Percentiles rank a stretch among this genome's conserved stretches.
These are phyloP conservation scores for Muscicapa adusta DNA, from an alignment of 2,113 vertebrate species.

Conservation along the genomic window DNA sequence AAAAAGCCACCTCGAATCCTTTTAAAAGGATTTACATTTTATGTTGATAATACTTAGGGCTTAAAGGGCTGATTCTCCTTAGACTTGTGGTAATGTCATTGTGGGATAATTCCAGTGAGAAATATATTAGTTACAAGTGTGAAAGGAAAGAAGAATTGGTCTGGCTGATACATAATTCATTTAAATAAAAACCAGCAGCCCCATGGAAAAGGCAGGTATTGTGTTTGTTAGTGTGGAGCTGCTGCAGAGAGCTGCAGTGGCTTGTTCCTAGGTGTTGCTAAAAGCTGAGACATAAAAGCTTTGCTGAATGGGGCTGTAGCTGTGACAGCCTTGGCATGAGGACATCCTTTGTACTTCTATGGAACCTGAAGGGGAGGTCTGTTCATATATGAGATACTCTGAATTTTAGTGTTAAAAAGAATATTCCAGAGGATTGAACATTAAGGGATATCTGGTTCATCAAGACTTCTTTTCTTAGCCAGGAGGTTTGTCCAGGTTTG, in stretches of 20 bases:
- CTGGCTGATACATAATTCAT: not conserved
- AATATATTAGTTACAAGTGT: not conserved
- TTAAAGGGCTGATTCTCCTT: not conserved
- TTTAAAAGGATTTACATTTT: constrained; percentile 30
- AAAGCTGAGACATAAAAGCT: not conserved
- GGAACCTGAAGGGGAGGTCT: not conserved
- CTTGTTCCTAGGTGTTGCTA: not conserved
- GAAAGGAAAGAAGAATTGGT: not conserved
- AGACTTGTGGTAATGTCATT: not conserved
- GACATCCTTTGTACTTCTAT: not conserved
- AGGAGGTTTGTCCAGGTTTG: not conserved
- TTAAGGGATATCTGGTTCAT: not conserved
- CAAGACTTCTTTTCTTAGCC: not conserved
- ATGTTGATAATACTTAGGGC: not conserved
- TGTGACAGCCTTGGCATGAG: not conserved
- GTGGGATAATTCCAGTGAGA: not conserved
- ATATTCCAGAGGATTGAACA: not conserved
- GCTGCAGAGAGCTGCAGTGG: not conserved
- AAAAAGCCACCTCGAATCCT: constrained; percentile 16
- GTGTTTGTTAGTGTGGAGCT: not conserved
- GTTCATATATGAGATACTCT: accelerated
- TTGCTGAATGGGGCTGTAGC: not conserved
- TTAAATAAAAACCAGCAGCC: not conserved
- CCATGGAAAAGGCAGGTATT: not conserved
- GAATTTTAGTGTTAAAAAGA: not conserved